Percentiles rank a stretch among this genome's conserved stretches.
Conservation (phyloP, 2,888 invertebrate species). For the Molanna angustata region DNA sequence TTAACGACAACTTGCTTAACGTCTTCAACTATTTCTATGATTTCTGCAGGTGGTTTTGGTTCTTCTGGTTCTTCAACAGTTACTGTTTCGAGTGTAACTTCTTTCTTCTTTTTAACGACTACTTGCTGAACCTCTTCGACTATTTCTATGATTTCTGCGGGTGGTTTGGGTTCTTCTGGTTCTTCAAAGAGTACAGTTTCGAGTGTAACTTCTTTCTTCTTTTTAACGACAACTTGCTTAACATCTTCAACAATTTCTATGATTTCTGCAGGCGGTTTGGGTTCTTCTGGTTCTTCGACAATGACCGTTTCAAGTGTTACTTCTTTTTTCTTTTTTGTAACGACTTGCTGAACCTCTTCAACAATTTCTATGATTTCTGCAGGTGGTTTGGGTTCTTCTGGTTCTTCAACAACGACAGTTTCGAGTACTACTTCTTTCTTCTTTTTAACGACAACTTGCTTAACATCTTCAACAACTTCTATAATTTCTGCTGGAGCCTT, state of each 20-base stretch:
- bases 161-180: slow-evolving; percentile 39
- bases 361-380: slow-evolving; percentile 31
- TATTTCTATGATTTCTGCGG: slow-evolving; percentile 2
- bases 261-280: slow-evolving; percentile 34
- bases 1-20: no score
- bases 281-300: slow-evolving; percentile 32
- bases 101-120: slow-evolving; percentile 14
- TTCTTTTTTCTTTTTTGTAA: slow-evolving; percentile 36
- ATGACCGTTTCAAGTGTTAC: slow-evolving; percentile 34
- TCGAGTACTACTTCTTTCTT: slow-evolving; percentile 25
- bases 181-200: slow-evolving; percentile 16
- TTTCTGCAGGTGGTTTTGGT: slow-evolving; percentile 34
- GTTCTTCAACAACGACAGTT: slow-evolving; percentile 39
- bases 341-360: slow-evolving; percentile 34
- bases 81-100: slow-evolving; percentile 38
- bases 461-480: slow-evolving; percentile 38
- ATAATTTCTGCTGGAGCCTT: slow-evolving; percentile 20
- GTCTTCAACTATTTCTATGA: slow-evolving; percentile 34
- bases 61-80: slow-evolving; percentile 36
- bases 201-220: slow-evolving; percentile 36
- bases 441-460: slow-evolving; percentile 36
- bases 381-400: slow-evolving; percentile 31
- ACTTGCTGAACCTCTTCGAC: no score
- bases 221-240: slow-evolving; percentile 38
- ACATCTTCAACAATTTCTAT: slow-evolving; percentile 40